phyloP scores from a whole-genome alignment of 2,888 invertebrate species.

The Stenolophus ochropezus region DNA sequence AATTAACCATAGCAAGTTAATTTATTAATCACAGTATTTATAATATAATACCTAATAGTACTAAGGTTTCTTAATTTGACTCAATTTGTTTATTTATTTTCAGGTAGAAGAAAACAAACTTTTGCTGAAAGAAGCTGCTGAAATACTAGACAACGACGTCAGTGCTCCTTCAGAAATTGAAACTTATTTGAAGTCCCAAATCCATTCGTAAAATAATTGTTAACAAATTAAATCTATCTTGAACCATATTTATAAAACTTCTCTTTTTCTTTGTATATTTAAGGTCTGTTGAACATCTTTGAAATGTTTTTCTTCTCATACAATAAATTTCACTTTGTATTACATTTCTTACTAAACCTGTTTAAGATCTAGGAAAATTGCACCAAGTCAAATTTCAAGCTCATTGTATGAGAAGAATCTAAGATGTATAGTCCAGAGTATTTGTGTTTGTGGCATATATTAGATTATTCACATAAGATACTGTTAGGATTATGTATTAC shows the following conservation, averaged over 20 bases:
- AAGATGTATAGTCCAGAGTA: conserved; percentile 42
- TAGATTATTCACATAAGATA: conserved; percentile 76
- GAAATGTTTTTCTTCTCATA: conserved; percentile 15
- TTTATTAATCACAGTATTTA: too few species aligned
- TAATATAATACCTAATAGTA: too few species aligned
- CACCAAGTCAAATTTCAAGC: neutral
- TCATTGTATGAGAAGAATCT: neutral
- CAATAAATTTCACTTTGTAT: conserved; percentile 32
- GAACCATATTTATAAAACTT: neutral
- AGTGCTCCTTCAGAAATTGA: conserved; percentile 65
- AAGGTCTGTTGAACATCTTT: conserved; percentile 44
- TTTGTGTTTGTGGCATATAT: conserved; percentile 67
- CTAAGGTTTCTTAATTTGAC: too few species aligned
- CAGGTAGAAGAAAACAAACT: conserved; percentile 56
- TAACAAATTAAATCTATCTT: neutral
- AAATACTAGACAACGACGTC: conserved; percentile 69
- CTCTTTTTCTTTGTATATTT: neutral
- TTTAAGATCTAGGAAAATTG: neutral
- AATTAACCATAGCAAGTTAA: too few species aligned
- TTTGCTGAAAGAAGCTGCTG: conserved; percentile 67
- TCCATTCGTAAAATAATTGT: neutral
- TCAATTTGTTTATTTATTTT: too few species aligned
- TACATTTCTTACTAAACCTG: conserved; percentile 32
- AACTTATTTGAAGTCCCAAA: conserved; percentile 8
- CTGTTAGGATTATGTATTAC: conserved; percentile 75